Evolutionary conservation across 37 sponge, comb jelly and placozoan genomes (phyloP), one percentile per base, ranked within the genome.

Genomic region (Aplysina aerophoba): DNA sequence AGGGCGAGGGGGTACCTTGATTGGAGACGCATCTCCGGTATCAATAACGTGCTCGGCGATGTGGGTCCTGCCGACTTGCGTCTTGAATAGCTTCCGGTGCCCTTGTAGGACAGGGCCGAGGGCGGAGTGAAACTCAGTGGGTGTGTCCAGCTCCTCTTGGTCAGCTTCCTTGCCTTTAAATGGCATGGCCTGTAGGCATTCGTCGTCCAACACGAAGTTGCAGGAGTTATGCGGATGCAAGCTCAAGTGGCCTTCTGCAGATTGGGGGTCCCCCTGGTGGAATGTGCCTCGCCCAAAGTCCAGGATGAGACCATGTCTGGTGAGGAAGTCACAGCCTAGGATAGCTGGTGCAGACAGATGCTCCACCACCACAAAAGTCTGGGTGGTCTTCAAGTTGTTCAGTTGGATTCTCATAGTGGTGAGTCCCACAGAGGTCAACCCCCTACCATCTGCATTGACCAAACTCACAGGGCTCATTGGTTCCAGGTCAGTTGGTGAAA

Each of bases 371-470:
- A 36, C 39, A 44, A 44, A 44, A 3, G 19, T 78, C 11, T 22
- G 40, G 24, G 8, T 0, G 39, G 79, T 40, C 0, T 1, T 38
- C 2, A 78, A 55, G 79, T 27, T 44, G 50, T 11, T 11, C 22
- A 73, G 5, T 2, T 12, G 6, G 11, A 73, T 36, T 12, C 35
- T 12, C 74, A 73, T 33, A 5, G 74, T 73, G 39, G 74, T 73
- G 74, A 36, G 21, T 13, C 74, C 74, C 37, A 34, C 21, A 28
- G 74, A 36, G 8, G 39, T 22, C 3, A 73, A 34, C 6, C 6
- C 74, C 14, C 74, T 73, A 36, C 74, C 74, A 73, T 73, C 74
- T 38, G 74, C 74, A 73, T 73, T 73, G 3, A 36, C 39, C 37
- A 73, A 30, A 21, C 37, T 4, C 37, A 5, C 12, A 5, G 35